phyloP scores from a whole-genome alignment of 2,113 vertebrate genomes.

The Petrocephalus zakoni region DNA sequence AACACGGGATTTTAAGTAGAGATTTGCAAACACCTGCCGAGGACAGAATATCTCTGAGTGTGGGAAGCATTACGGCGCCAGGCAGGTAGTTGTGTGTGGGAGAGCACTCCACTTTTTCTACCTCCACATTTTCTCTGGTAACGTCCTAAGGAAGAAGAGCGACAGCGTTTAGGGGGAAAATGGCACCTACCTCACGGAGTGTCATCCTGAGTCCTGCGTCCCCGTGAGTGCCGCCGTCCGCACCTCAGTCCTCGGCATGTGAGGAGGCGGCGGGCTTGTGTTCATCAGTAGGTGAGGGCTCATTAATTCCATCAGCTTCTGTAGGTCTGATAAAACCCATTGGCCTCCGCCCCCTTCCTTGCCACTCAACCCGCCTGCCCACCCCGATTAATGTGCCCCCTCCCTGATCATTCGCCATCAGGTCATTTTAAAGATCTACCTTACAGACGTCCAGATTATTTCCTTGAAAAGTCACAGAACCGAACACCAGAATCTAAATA shows the following conservation, averaged over 20 bases:
- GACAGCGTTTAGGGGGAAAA: too few species aligned
- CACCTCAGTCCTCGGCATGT: constrained; percentile 8
- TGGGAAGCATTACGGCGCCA: neutral
- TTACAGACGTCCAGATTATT: neutral
- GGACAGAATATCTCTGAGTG: neutral
- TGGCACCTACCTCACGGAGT: constrained; percentile 58
- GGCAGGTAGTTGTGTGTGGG: neutral
- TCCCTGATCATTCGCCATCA: neutral
- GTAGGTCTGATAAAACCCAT: constrained; percentile 45
- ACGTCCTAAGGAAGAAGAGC: neutral
- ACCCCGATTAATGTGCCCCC: neutral
- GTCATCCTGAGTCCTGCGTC: constrained; percentile 44
- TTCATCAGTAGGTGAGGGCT: constrained; percentile 35
- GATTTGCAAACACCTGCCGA: neutral
- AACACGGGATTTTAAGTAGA: neutral
- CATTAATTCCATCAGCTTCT: constrained; percentile 44
- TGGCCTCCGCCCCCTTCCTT: constrained; percentile 13
- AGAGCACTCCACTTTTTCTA: neutral
- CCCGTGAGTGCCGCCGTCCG: neutral
- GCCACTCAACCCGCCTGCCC: constrained; percentile 1
- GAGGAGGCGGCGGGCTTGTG: constrained; percentile 36
- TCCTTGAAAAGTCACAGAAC: neutral
- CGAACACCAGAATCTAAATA: neutral
- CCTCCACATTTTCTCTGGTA: neutral
- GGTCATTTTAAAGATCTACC: neutral